Base-by-base conservation (phyloP, 2,113 vertebrate species). In the Macheiramphus alcinus region DNA sequence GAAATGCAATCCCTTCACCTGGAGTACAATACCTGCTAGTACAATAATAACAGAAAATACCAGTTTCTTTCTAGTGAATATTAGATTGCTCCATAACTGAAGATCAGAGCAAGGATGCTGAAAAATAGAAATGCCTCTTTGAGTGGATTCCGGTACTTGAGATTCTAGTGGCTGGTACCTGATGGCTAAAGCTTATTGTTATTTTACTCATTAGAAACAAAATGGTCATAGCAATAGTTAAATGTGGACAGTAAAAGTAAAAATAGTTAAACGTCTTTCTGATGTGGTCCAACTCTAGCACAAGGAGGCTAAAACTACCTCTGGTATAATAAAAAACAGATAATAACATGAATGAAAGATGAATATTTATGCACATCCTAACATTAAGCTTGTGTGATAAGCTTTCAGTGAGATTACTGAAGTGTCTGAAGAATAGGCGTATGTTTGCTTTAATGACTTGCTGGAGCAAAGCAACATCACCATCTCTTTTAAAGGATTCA, bases 1-100 rank as follows among this genome's bases (percentile, higher is more conserved):
- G 74, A 91, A 91, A 93, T 84, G 61, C 75, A 94, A 48, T 85
- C 88, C 40, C 78, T 93, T 96, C 93, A 80, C 71, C 89, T 63
- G 81, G 42, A 80, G 48, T 87, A 90, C 45, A 93, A 48, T 66
- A 81, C 47, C 73, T 84, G 47, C 38, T 58, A 40, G 66, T 59
- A 31, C 53, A 88, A 43, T 76, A 91, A 73, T 20, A 86, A 80
- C 26, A 48, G 83, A 91, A 82, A 76, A 88, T 42, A 86, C 8
- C 26, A 29, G 40, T 63, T 92, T 79, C 58, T 86, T 90, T 90
- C 50, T 76, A 29, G 59, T 92, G 87, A 95, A 88, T 91, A 59
- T 56, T 91, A 52, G 66, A 89, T 94, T 91, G 56, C 42, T 88
- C 86, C 43, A 13, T 59, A 90, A 90, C 32, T 62, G 76, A 90